Evolutionary conservation across 2,113 vertebrate species (phyloP).

Genomic region (Melozone crissalis): DNA sequence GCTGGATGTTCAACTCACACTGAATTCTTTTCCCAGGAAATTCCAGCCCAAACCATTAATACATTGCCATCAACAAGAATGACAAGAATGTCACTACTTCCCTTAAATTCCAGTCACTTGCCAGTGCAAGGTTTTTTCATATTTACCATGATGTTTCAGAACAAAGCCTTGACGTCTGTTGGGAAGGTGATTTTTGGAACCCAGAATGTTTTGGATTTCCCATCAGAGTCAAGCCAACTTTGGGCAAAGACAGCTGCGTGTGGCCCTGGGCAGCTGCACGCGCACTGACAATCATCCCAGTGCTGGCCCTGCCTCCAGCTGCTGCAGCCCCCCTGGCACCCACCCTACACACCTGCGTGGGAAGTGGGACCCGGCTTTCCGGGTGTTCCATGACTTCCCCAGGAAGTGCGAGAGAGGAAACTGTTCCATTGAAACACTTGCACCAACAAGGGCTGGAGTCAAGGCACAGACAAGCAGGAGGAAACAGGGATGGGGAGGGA

Average conservation of each 20-base stretch:
- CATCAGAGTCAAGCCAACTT: not conserved
- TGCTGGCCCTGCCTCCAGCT: not conserved
- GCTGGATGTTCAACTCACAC: not conserved
- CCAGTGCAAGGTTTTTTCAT: not conserved
- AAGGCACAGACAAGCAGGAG: not conserved
- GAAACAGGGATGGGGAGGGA: not conserved
- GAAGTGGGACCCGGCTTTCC: not conserved
- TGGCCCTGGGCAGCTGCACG: not conserved
- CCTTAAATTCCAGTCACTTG: not conserved
- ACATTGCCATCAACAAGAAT: not conserved
- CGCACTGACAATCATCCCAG: not conserved
- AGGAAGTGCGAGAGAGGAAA: slow-evolving; percentile 14
- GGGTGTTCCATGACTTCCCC: not conserved
- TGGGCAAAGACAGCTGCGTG: not conserved
- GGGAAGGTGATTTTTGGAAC: not conserved
- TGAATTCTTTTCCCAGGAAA: not conserved
- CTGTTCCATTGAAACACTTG: not conserved
- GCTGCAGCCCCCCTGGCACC: not conserved
- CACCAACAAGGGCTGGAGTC: not conserved
- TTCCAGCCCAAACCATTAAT: not conserved
- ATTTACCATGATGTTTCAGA: not conserved
- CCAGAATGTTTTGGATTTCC: not conserved
- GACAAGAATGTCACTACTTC: not conserved
- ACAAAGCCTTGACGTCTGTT: not conserved
- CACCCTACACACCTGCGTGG: not conserved